These are phyloP conservation scores for Drosophila neotestacea DNA, from an alignment of 2,888 invertebrate species.

Conservation along the genomic window DNA sequence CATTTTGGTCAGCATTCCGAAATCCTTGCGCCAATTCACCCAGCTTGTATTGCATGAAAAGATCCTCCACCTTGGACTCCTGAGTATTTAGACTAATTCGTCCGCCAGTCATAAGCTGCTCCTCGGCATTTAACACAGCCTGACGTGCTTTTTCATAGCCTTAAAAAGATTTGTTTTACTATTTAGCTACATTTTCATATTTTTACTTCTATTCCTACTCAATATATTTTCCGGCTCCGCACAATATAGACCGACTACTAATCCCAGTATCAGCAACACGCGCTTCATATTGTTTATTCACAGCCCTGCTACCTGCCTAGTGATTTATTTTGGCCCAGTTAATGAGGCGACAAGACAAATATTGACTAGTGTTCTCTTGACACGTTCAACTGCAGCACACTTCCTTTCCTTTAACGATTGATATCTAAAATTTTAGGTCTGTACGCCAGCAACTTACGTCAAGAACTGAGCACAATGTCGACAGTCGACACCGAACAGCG, in stretches of 20 bases:
- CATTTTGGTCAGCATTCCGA: slow-evolving; percentile 75
- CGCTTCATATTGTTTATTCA: slow-evolving; percentile 36
- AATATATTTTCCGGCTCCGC: slow-evolving; percentile 30
- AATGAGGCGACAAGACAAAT: slow-evolving; percentile 58
- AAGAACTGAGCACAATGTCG: slow-evolving; percentile 54
- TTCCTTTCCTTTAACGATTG: neutral
- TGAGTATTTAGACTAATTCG: slow-evolving; percentile 65
- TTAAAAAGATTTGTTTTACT: slow-evolving; percentile 16
- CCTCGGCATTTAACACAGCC: slow-evolving; percentile 81
- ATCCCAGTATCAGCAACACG: slow-evolving; percentile 12
- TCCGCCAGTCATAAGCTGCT: slow-evolving; percentile 81
- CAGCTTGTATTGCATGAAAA: slow-evolving; percentile 81
- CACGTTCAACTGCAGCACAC: slow-evolving; percentile 23
- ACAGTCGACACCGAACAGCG: neutral
- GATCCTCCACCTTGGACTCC: slow-evolving; percentile 78
- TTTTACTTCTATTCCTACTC: slow-evolving; percentile 37
- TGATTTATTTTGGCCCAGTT: slow-evolving; percentile 36
- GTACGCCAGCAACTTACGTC: slow-evolving; percentile 29
- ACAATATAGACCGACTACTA: slow-evolving; percentile 8
- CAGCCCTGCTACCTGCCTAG: neutral
- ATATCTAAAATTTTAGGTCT: slow-evolving; percentile 26
- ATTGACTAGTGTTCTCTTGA: slow-evolving; percentile 51
- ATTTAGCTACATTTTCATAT: too few relatives aligned
- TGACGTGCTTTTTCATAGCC: slow-evolving; percentile 82
- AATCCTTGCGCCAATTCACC: slow-evolving; percentile 79